Conservation (phyloP, 1,140 invertebrate genomes). For the Nasonia giraulti region DNA sequence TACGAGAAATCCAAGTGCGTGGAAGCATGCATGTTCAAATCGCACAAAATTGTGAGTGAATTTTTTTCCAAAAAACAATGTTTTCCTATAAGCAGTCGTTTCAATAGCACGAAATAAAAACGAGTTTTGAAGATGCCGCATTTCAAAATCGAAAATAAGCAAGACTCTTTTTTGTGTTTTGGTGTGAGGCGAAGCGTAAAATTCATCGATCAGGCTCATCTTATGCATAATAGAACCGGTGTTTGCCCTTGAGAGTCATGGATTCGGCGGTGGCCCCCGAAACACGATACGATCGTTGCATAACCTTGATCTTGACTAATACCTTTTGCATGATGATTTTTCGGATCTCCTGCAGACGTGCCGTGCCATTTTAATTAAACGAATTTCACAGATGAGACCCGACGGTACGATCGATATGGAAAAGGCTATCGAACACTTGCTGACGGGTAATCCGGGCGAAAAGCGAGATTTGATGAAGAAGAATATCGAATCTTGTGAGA, state of each 20-base stretch:
- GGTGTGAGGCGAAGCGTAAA: too few relatives aligned
- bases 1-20: constrained; percentile 27
- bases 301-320: constrained; percentile 21
- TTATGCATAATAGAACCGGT: too few relatives aligned
- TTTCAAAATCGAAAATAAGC: too few relatives aligned
- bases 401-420: constrained; percentile 32
- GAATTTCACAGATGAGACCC: constrained; percentile 6
- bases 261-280: too few relatives aligned
- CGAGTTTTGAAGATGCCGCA: too few relatives aligned
- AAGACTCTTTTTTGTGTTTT: too few relatives aligned
- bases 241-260: too few relatives aligned
- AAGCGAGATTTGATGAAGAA: not conserved
- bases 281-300: too few relatives aligned
- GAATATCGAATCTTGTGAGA: constrained; percentile 26
- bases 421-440: constrained; percentile 31
- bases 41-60: constrained; percentile 24
- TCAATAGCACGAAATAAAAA: too few relatives aligned
- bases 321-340: not conserved
- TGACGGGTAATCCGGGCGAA: not conserved
- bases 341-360: not conserved
- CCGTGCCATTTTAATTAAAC: not conserved
- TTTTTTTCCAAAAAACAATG: too few relatives aligned
- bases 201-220: too few relatives aligned
- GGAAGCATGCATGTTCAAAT: constrained; percentile 37
- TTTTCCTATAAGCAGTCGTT: too few relatives aligned